Evolutionary conservation across 1,140 invertebrate species (phyloP).

Genomic region (Diorhabda elongata): DNA sequence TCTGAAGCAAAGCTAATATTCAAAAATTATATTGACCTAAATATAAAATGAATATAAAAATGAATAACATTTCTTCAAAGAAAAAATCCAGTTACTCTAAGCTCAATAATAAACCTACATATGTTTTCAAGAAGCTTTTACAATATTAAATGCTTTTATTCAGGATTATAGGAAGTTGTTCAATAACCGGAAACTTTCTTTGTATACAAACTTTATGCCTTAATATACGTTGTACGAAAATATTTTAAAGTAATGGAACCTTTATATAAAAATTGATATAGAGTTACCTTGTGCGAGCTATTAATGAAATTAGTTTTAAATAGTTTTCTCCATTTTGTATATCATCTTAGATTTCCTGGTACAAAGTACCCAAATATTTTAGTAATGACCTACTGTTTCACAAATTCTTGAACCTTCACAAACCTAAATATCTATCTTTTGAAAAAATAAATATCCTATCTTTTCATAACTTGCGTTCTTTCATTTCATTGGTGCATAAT

Average conservation of each 20-base stretch:
- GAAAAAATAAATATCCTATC: too few relatives aligned
- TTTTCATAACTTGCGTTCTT: too few relatives aligned
- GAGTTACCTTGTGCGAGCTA: background rate
- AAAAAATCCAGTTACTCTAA: background rate
- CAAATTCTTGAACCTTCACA: too few relatives aligned
- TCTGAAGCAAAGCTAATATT: too few relatives aligned
- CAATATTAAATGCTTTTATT: background rate
- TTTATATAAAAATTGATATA: constrained; percentile 1
- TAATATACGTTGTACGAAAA: background rate
- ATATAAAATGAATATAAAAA: background rate
- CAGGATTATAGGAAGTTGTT: background rate
- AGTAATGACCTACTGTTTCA: too few relatives aligned
- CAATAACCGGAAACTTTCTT: background rate
- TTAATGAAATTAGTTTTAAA: constrained; percentile 3
- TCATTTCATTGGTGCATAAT: too few relatives aligned
- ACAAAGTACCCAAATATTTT: too few relatives aligned
- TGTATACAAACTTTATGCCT: background rate
- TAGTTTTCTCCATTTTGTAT: background rate
- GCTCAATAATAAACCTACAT: background rate
- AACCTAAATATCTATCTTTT: too few relatives aligned
- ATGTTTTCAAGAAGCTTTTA: background rate
- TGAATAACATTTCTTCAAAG: background rate
- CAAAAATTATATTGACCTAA: background rate
- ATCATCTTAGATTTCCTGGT: too few relatives aligned
- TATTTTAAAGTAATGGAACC: background rate